phyloP scores from a whole-genome alignment of 2,113 vertebrate species.

The Psittacula cyanocephala region DNA sequence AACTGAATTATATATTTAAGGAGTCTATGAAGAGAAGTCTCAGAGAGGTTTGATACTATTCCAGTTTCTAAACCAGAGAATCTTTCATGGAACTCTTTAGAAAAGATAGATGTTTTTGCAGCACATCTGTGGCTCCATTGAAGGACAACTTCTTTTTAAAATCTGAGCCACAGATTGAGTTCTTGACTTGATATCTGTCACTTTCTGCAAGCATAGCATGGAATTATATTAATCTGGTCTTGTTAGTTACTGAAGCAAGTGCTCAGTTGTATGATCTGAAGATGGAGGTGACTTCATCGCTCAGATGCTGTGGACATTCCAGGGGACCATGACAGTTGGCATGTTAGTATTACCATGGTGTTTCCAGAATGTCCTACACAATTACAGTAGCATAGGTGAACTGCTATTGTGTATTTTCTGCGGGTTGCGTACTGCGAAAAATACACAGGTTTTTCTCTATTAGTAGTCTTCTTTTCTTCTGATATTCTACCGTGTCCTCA shows the following conservation, averaged over 20 bases:
- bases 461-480: background rate
- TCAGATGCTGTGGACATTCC: background rate
- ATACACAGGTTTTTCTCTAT: background rate
- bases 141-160: background rate
- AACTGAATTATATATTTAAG: background rate
- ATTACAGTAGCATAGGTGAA: background rate
- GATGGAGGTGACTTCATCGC: background rate
- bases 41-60: background rate
- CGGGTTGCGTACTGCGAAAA: background rate
- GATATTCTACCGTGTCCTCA: background rate
- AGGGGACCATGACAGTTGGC: background rate
- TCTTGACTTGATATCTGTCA: background rate
- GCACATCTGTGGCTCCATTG: background rate
- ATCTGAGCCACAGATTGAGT: background rate
- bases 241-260: background rate
- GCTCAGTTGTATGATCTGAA: background rate
- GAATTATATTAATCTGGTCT: background rate
- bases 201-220: background rate
- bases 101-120: background rate
- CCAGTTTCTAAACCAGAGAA: background rate
- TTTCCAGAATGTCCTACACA: background rate
- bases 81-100: background rate
- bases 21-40: background rate
- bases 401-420: background rate
- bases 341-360: background rate